These are phyloP conservation scores for Drosophila parthenogenetica DNA, from an alignment of 2,888 invertebrate genomes.

Conservation along the genomic window DNA sequence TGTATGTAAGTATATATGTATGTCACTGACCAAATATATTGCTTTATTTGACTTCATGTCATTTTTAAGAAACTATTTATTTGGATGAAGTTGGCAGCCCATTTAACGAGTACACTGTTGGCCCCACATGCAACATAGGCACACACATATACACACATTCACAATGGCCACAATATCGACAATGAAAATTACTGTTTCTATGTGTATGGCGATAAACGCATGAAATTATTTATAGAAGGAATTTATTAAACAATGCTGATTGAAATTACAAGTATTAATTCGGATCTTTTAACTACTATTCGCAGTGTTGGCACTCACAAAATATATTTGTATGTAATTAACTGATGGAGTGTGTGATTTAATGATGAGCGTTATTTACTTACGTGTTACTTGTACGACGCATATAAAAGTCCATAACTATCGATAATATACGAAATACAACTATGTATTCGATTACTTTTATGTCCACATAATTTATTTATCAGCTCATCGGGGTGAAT, in stretches of 20 bases:
- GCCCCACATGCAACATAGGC: slow-evolving; percentile 19
- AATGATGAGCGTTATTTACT: slow-evolving; percentile 22
- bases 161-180: background rate
- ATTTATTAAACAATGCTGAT: slow-evolving; percentile 1
- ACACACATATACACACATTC: slow-evolving; percentile 15
- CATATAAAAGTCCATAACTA: background rate
- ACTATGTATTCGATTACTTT: background rate
- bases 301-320: slow-evolving; percentile 52
- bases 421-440: background rate
- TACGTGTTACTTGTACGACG: slow-evolving; percentile 4
- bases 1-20: slow-evolving; percentile 17
- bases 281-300: slow-evolving; percentile 9
- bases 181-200: background rate
- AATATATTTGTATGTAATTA: slow-evolving; percentile 33
- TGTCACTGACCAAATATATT: slow-evolving; percentile 31
- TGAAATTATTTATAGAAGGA: background rate
- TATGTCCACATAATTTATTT: background rate
- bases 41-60: slow-evolving; percentile 23
- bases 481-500: no score
- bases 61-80: slow-evolving; percentile 24
- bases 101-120: slow-evolving; percentile 16
- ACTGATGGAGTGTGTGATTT: slow-evolving; percentile 21
- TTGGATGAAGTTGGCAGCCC: slow-evolving; percentile 42
- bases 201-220: background rate
- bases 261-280: background rate